Evolutionary conservation across 2,797 vertebrate species (phyloP).

Genomic region (Acanthurus leucopareius): DNA sequence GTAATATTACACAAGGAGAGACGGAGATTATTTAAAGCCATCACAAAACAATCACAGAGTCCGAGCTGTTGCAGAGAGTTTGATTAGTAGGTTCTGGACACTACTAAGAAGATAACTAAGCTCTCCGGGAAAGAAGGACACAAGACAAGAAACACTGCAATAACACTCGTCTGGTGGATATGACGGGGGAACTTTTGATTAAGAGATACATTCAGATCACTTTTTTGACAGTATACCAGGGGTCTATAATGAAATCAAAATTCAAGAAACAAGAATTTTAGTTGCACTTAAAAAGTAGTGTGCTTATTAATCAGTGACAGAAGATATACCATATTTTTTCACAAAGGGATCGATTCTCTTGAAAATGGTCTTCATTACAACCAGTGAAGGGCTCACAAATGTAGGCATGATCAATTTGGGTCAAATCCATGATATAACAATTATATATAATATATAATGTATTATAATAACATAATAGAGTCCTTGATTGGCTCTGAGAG

Average conservation of each 20-base stretch:
- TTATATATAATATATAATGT: no score
- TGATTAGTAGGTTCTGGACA: conserved; percentile 9
- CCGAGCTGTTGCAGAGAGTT: conserved; percentile 6
- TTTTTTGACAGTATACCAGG: background rate
- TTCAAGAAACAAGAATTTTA: background rate
- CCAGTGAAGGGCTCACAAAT: no score
- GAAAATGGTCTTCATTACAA: no score
- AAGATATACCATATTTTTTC: no score
- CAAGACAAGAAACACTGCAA: background rate
- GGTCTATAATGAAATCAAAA: background rate
- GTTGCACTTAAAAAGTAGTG: background rate
- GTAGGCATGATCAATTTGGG: no score
- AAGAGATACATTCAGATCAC: background rate
- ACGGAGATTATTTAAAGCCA: conserved; percentile 12
- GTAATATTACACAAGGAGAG: conserved; percentile 8
- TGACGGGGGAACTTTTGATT: background rate
- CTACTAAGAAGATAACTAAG: background rate
- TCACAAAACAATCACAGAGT: conserved; percentile 6
- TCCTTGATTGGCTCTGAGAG: no score
- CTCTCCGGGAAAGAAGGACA: conserved; percentile 12
- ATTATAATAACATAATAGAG: no score
- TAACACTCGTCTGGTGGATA: background rate
- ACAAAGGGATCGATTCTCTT: no score
- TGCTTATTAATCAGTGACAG: no score
- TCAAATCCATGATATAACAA: no score